Evolutionary conservation across 2,797 vertebrate genomes (phyloP), one percentile per base, ranked within the genome.

Genomic region (Dermochelys coriacea): DNA sequence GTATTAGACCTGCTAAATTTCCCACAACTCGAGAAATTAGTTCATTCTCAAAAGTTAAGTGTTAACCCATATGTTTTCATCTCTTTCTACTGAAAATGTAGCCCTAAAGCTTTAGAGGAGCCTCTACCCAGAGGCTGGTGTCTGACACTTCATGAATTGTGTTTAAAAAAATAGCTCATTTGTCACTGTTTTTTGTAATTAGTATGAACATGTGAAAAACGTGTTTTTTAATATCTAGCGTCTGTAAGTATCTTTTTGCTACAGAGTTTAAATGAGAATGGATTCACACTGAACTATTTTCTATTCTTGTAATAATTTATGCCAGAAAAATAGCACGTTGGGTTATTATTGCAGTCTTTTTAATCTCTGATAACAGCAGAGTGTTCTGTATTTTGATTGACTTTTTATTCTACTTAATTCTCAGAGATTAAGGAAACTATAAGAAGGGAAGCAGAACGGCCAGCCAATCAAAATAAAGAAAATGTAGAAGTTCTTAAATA

Each of bases 1-100:
- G 74, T 71, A 89, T 84, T 88, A 93, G 91, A 93, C 91, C 88
- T 87, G 90, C 31, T 95, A 11, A 57, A 45, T 71, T 91, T 94
- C 87, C 84, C 79, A 59, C 50, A 91, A 90, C 81, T 84, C 37
- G 34, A 85, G 19, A 54, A 85, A 45, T 93, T 85, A 47, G 51
- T 82, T 92, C 92, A 49, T 94, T 94, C 59, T 79, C 57, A 79
- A 88, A 79, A 80, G 86, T 82, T 86, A 91, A 83, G 12, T 68
- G 54, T 68, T 93, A 95, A 92, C 81, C 27, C 90, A 83, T 45
- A 4, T 31, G 81, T 86, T 89, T 71, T 54, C n/a, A 18, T 71
- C 57, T 57, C 78, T 80, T 82, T n/a, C 59, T 54, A 34, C 87
- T 85, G 64, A 86, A 80, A 82, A 93, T 90, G 93, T 94, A 16